Conservation (phyloP, 2,113 vertebrate species). For the Mobula hypostoma region DNA sequence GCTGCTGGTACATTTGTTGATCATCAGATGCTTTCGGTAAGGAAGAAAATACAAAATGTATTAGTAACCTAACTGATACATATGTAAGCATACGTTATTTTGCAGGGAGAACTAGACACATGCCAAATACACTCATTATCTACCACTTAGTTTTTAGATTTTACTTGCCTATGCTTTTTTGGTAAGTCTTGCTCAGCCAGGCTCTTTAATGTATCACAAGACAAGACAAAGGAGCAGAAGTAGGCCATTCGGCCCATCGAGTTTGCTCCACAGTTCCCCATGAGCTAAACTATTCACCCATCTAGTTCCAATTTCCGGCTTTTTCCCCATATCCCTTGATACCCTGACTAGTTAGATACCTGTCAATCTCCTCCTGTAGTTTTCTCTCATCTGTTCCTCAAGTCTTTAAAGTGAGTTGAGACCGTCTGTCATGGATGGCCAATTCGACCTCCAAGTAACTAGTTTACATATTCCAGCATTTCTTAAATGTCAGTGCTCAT, state of each 20-base stretch:
- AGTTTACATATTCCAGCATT: neutral
- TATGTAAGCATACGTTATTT: neutral
- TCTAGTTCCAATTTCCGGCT: no score
- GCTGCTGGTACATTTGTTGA: neutral
- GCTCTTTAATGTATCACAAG: no score
- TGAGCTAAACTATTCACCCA: no score
- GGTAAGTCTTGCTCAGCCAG: neutral
- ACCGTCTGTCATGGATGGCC: neutral
- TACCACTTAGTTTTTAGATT: neutral
- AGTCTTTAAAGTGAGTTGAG: neutral
- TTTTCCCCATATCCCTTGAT: no score
- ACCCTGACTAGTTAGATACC: no score
- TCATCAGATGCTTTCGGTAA: neutral
- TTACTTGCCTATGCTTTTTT: neutral
- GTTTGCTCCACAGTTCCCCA: no score
- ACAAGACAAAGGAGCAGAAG: no score
- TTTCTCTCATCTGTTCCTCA: neutral
- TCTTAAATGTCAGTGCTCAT: neutral
- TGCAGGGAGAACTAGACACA: neutral
- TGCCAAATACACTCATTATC: neutral
- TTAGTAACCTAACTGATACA: neutral
- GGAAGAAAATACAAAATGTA: neutral
- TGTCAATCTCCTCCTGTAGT: neutral
- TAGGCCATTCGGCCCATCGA: no score
- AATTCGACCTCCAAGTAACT: neutral